Base-by-base conservation (phyloP, 23 tunicate genomes). In the Styela plicata region DNA sequence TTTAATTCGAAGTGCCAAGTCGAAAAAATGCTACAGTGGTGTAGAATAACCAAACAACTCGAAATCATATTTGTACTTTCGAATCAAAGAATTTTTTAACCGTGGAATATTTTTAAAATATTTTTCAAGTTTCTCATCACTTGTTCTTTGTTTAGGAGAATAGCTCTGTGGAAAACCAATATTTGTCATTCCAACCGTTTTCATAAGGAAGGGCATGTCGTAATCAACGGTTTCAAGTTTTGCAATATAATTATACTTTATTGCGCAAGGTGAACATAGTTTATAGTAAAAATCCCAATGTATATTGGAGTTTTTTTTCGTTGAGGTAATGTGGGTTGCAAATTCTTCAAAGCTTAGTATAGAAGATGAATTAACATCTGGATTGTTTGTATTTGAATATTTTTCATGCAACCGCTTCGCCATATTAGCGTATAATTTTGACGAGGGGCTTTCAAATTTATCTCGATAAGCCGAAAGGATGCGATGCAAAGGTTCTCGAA, bases 251-350 rank as follows among this genome's bases (percentile, higher is more conserved):
- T 78, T 31, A 68, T 78, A 78, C 20, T 78, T 53, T 25, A 78
- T 63, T n/a, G 32, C 24, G 33, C 82, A 78, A 68, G 82, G 82
- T 24, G 82, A 62, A 30, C 82, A 78, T 27, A 78, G 36, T 10
- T 10, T 30, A 26, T 53, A 31, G 69, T 57, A 78, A 2, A 52
- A 61, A 17, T 63, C 69, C 82, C 82, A 78, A 31, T 78, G 71
- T 25, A 17, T 27, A 67, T 67, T 64, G n/a, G n/a, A n/a, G 13
- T 44, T 44, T 5, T 5, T 44, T 13, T 44, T 44, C 13, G 57
- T 44, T 44, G 57, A 44, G 13, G 10, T 44, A 7, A 44, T 44
- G 7, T 44, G 57, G 10, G 57, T 5, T 44, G 57, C 57, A 13
- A 37, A 30, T 31, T 31, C 66, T 20, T 37, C 82, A 27, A 78